These are phyloP conservation scores for Axis porcinus DNA, from an alignment of 2,113 vertebrate species.

Conservation along the genomic window DNA sequence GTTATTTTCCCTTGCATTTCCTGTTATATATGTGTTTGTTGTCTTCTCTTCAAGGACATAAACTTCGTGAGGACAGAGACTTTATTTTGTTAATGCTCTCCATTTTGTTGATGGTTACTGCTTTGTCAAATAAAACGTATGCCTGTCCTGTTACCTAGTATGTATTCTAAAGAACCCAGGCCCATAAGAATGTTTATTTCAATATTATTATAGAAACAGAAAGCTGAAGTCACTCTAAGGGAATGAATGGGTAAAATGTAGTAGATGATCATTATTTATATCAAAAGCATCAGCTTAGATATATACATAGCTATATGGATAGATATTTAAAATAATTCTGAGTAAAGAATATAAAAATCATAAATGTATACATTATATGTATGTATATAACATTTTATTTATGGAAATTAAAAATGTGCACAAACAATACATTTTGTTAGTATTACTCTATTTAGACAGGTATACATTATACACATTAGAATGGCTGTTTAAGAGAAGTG, in stretches of 20 bases:
- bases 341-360: background rate
- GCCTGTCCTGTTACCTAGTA: background rate
- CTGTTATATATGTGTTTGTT: background rate
- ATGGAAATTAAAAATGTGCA: background rate
- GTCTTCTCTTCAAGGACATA: background rate
- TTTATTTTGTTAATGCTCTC: background rate
- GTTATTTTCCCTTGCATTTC: background rate
- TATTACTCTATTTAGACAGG: background rate
- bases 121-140: background rate
- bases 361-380: background rate
- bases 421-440: background rate
- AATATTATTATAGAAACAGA: background rate
- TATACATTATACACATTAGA: background rate
- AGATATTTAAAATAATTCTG: background rate
- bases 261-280: background rate
- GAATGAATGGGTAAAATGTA: background rate
- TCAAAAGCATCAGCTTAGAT: background rate
- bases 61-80: background rate
- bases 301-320: background rate
- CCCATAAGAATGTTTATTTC: background rate
- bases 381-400: background rate
- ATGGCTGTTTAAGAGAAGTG: background rate
- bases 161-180: background rate
- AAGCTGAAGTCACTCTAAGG: background rate
- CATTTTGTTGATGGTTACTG: background rate